phyloP scores from a whole-genome alignment of 2,113 vertebrate species.

The Oncorhynchus kisutch region DNA sequence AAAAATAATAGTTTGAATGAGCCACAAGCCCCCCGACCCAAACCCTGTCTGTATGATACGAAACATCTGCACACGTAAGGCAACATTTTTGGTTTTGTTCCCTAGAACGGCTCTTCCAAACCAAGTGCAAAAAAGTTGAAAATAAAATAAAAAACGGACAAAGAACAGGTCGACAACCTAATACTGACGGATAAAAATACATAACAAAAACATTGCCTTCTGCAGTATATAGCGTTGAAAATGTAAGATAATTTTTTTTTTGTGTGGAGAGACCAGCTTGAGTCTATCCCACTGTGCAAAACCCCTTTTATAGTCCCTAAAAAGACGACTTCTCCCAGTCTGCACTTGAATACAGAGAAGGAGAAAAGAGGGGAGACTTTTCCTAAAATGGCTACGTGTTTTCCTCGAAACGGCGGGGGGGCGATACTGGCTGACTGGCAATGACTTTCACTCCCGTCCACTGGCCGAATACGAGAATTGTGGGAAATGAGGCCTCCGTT shows the following conservation, averaged over 20 bases:
- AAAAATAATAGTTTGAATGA: slow-evolving; percentile 36
- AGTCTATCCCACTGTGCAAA: slow-evolving; percentile 79
- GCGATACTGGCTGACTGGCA: slow-evolving; percentile 27
- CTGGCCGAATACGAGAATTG: slow-evolving; percentile 97
- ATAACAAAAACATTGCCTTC: slow-evolving; percentile 71
- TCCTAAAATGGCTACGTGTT: slow-evolving; percentile 77
- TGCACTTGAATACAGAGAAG: slow-evolving; percentile 58
- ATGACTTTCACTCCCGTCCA: slow-evolving; percentile 81
- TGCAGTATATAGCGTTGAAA: slow-evolving; percentile 73
- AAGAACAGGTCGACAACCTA: slow-evolving; percentile 49
- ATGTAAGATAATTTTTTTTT: slow-evolving; percentile 69
- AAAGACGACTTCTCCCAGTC: slow-evolving; percentile 65
- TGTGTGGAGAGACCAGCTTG: slow-evolving; percentile 63
- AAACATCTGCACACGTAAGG: slow-evolving; percentile 75
- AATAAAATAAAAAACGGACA: slow-evolving; percentile 5
- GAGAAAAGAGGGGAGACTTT: slow-evolving; percentile 72
- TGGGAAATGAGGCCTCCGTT: slow-evolving; percentile 93
- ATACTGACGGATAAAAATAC: slow-evolving; percentile 68
- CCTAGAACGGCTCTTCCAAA: slow-evolving; percentile 72
- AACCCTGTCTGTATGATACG: slow-evolving; percentile 63
- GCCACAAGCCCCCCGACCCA: slow-evolving; percentile 50
- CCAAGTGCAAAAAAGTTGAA: slow-evolving; percentile 66
- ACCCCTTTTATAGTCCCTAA: slow-evolving; percentile 72
- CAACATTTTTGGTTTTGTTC: slow-evolving; percentile 82
- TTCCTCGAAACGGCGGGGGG: slow-evolving; percentile 72